Conservation (phyloP, 2,888 invertebrate species). For the Torymus auratus region DNA sequence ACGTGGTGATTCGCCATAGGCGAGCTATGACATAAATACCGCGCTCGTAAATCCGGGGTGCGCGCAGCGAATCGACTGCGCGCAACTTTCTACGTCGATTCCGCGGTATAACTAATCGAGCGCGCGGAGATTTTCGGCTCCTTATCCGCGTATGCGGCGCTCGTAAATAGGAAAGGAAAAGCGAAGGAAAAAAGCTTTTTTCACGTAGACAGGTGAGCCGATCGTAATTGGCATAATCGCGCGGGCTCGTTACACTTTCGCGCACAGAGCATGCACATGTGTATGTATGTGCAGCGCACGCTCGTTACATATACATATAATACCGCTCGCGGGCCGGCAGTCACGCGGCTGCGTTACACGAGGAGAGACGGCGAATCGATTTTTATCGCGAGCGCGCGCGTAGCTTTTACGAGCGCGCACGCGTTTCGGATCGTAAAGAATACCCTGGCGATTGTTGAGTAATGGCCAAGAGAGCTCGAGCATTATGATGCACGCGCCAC, state of each 20-base stretch:
- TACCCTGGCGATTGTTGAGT: conserved; percentile 34
- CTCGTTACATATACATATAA: not conserved
- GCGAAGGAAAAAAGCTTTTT: not conserved
- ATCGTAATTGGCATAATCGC: conserved; percentile 43
- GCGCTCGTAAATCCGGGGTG: too few species aligned
- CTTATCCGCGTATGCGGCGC: too few species aligned
- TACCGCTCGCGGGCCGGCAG: not conserved
- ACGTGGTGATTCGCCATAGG: too few species aligned
- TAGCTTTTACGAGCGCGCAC: conserved; percentile 41
- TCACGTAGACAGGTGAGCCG: conserved; percentile 3
- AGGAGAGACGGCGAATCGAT: conserved; percentile 37
- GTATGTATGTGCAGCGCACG: not conserved
- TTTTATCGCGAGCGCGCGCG: conserved; percentile 39
- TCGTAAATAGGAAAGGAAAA: too few species aligned
- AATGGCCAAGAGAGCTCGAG: conserved; percentile 14
- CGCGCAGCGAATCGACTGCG: too few species aligned
- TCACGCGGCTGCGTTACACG: not conserved
- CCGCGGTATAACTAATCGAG: too few species aligned
- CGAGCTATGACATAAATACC: too few species aligned
- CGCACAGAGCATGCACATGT: not conserved
- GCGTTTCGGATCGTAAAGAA: conserved; percentile 51
- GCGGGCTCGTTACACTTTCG: conserved; percentile 36
- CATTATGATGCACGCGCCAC: conserved; percentile 22
- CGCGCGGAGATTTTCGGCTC: too few species aligned
- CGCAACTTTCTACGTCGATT: too few species aligned